Base-by-base conservation (phyloP, 2,888 invertebrate species). In the Diploptera punctata region DNA sequence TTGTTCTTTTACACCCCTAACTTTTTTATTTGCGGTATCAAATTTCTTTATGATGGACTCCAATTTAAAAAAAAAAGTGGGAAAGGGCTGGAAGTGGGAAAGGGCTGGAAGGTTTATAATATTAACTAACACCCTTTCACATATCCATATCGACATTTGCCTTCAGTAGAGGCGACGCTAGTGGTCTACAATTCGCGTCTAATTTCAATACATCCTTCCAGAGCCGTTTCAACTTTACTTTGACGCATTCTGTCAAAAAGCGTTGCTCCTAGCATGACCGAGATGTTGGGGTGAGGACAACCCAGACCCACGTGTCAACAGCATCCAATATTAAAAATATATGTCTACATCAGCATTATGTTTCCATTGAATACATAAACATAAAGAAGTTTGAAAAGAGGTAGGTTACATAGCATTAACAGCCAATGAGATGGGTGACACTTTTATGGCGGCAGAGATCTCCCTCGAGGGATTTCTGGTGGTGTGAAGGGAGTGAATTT, bases 331-430 rank as follows among this genome's bases (percentile, higher is more conserved):
- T 57, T 57, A 57, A 57, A 57, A 57, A 29, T 21, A 57, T 57
- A 3, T n/a, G 31, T 57, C 29, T n/a, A 29, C 29, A 24, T 57
- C 57, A 57, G 47, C 44, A 65, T 65, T 65, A 65, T 65, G 47
- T 65, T 65, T 65, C 47, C 26, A 65, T 65, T 65, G 65, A 65
- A 65, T 65, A 24, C 3, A 54, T 38, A 7, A 47, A 47, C 47
- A 18, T 65, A 29, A 65, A 65, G 65, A 65, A 57, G 29, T 26
- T 16, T 57, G 57, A 57, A 57, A 54, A 29, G 57, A 57, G 57
- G 57, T 29, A 13, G n/a, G n/a, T n/a, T n/a, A n/a, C n/a, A n/a
- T n/a, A 33, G 33, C 33, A 33, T 33, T 10, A 33, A 5, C 10
- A 10, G 5, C 33, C 7, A 10, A 24, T 29, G 57, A 31, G 57